Evolutionary conservation across 2,113 vertebrate genomes (phyloP), one percentile per base, ranked within the genome.

Genomic region (Vidua macroura): DNA sequence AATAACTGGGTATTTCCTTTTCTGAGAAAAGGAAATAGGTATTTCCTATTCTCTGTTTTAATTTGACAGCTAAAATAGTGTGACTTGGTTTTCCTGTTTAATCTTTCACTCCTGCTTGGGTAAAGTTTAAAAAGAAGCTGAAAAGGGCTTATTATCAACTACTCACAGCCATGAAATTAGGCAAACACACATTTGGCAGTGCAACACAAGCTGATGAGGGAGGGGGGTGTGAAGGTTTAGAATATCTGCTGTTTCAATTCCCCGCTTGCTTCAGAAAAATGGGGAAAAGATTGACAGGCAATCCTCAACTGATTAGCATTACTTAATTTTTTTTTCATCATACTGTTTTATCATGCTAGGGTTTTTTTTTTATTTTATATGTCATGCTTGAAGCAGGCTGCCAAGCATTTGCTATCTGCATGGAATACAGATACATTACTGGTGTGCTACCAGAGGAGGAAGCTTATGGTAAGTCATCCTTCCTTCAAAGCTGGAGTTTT

Each of bases 401-500:
- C 98, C 18, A 94, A 95, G 87, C 92, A 81, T 86, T 95, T 98
- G 37, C 76, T 98, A 39, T 98, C 46, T 99, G 98, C 95, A 97
- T 98, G 33, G 98, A 99, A 97, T 99, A 98, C 95, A 98, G 98
- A 94, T 98, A 98, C 59, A 98, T 98, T 97, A 98, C 96, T 2
- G 97, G 98, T 41, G 97, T 96, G 28, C 93, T 98, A 12, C 98
- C 98, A 6, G 98, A 98, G 83, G 91, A 98, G 67, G 98, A 98
- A 79, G 98, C 98, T 91, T 95, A 97, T 5, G 97, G 98, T 98
- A 95, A 98, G 97, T 75, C 56, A 21, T 10, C 7, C 58, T 66
- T 49, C 35, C 21, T 67, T 91, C 59, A 72, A 41, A 48, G 23
- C 12, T 31, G 10, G 59, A 44, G 15, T 74, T 87, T 68, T 60